These are phyloP conservation scores for Phenganax subtilis DNA, from an alignment of 92 coral and sea anemone genomes.

Conservation along the genomic window DNA sequence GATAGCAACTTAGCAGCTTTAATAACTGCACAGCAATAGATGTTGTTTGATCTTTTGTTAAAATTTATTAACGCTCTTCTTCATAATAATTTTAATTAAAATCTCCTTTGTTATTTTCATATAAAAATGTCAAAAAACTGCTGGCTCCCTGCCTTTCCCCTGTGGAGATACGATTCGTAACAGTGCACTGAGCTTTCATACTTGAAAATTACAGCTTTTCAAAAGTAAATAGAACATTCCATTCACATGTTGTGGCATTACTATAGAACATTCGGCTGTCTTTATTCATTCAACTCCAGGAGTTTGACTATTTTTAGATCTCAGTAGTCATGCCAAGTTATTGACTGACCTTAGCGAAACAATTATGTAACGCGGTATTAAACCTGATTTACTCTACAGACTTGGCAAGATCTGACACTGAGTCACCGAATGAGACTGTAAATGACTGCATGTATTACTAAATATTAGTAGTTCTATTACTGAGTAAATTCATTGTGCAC, in stretches of 20 bases:
- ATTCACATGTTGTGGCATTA: not conserved
- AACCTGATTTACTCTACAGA: not conserved
- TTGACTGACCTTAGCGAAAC: conserved; percentile 22
- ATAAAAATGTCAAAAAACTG: not conserved
- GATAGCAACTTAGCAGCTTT: not conserved
- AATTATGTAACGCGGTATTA: conserved; percentile 7
- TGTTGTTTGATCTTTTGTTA: conserved; percentile 19
- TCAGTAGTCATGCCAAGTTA: conserved; percentile 13
- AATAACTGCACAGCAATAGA: conserved; percentile 1
- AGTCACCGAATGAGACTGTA: too few species aligned
- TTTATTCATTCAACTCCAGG: conserved; percentile 3
- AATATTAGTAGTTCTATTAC: too few species aligned
- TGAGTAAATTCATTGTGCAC: too few species aligned
- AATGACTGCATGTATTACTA: too few species aligned
- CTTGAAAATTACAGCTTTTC: not conserved
- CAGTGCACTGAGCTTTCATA: not conserved
- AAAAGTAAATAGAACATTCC: not conserved
- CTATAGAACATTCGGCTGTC: conserved; percentile 7
- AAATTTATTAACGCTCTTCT: not conserved
- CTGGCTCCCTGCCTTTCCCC: conserved; percentile 3
- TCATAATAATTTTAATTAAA: conserved; percentile 8
- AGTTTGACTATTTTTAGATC: conserved; percentile 8
- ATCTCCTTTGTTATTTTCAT: not conserved
- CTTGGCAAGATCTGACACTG: too few species aligned
- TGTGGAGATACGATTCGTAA: not conserved